These are phyloP conservation scores for Eupithecia pulchellata DNA, from an alignment of 2,888 invertebrate genomes.

Conservation along the genomic window DNA sequence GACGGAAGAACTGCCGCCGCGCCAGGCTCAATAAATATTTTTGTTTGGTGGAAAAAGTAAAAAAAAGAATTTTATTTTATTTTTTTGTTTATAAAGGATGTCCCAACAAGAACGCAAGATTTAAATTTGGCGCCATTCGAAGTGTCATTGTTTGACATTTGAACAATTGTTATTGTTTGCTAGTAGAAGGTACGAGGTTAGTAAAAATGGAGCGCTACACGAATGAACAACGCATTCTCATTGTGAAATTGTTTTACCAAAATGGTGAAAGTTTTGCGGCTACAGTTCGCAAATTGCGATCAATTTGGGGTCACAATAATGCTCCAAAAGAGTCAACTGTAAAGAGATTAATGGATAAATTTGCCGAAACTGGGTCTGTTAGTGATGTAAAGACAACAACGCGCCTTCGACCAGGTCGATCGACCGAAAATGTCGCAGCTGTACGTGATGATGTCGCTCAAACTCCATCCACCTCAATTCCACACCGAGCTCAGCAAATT, in stretches of 20 bases:
- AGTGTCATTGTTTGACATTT: constrained; percentile 14
- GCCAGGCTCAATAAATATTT: no score
- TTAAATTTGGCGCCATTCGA: constrained; percentile 8
- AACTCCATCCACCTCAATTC: constrained; percentile 16
- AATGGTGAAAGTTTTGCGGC: constrained; percentile 23
- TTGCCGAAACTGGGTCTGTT: constrained; percentile 21
- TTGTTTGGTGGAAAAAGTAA: no score
- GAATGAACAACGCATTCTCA: constrained; percentile 16
- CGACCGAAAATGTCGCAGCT: constrained; percentile 18
- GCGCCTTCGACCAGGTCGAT: constrained; percentile 15
- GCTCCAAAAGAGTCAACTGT: constrained; percentile 22
- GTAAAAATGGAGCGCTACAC: constrained; percentile 14
- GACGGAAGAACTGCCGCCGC: no score
- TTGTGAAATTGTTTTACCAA: constrained; percentile 21
- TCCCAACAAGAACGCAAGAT: constrained; percentile 11
- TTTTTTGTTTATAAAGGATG: neutral
- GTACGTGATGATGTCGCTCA: constrained; percentile 15
- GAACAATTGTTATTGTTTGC: constrained; percentile 39
- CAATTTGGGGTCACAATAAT: constrained; percentile 19
- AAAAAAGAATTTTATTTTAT: no score
- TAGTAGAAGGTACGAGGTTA: constrained; percentile 31
- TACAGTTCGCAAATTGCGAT: constrained; percentile 19
- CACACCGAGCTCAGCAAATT: constrained; percentile 14
- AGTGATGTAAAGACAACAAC: constrained; percentile 21
- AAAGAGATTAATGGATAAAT: constrained; percentile 19